Evolutionary conservation across 2,888 invertebrate species (phyloP), one percentile per base, ranked within the genome.

Genomic region (Stramonita haemastoma): DNA sequence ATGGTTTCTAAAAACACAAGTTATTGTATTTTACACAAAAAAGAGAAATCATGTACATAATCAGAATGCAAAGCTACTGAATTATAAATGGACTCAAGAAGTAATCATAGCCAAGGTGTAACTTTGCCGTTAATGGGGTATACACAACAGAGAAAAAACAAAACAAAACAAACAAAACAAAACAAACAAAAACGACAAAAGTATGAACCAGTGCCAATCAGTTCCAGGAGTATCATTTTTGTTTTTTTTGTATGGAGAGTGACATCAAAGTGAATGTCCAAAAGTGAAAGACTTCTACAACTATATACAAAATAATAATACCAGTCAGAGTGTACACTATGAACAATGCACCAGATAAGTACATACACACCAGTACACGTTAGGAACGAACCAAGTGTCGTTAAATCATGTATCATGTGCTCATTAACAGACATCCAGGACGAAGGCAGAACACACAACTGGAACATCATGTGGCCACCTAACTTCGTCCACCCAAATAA

Each of bases 201-300:
- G n/a, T n/a, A n/a, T n/a, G 57, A 8, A 83, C 81, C 81, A 11
- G 8, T 83, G 81, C 26, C 81, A 83, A 83, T 29, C 77, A 77
- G 32, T 77, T 84, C 46, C 46, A 29, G 46, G 84, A 84, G 84
- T n/a, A n/a, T n/a, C n/a, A n/a, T n/a, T n/a, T n/a, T n/a, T 84
- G n/a, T 57, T 15, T 22, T 57, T 32, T 56, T 57, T 29, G 46
- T 13, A 46, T 57, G 11, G 26, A 15, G 81, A 83, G 26, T 26
- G 15, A n/a, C 22, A n/a, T 11, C n/a, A 84, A 84, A 57, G 56
- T 84, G 84, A 11, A 56, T 84, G 84, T 84, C 11, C 17, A 8
- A 13, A 13, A 13, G 84, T 84, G 84, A 84, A 84, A 84, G 84
- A 84, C 84, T 84, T 84, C 56, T 57, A 84, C 84, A 84, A 13